Evolutionary conservation across 2,888 invertebrate species (phyloP).

Genomic region (Yponomeuta malinellus): DNA sequence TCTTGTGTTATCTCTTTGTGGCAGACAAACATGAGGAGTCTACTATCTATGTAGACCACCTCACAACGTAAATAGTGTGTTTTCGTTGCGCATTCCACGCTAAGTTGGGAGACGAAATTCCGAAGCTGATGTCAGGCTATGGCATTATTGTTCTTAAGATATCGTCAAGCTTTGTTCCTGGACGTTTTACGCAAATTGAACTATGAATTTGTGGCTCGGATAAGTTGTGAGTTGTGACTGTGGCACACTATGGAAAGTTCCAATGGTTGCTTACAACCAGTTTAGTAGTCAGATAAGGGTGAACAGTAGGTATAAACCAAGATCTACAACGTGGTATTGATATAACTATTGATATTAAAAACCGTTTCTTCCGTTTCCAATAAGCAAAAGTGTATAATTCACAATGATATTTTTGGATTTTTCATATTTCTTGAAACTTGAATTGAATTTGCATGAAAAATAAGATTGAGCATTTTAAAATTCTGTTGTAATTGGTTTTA

Average conservation of each 20-base stretch:
- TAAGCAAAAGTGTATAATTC: too few species aligned
- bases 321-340: too few species aligned
- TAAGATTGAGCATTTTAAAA: too few species aligned
- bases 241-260: not conserved
- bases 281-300: not conserved
- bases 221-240: not conserved
- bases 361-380: too few species aligned
- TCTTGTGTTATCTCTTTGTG: constrained; percentile 42
- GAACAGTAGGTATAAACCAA: too few species aligned
- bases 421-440: too few species aligned
- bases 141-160: constrained; percentile 16
- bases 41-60: constrained; percentile 50
- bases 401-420: too few species aligned
- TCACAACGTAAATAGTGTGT: constrained; percentile 61
- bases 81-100: constrained; percentile 59
- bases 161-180: not conserved
- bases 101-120: constrained; percentile 42
- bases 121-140: constrained; percentile 10
- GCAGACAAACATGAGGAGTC: constrained; percentile 38
- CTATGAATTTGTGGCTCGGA: not conserved
- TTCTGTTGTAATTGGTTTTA: too few species aligned
- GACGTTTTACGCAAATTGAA: not conserved
- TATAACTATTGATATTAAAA: too few species aligned
- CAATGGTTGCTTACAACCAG: not conserved
- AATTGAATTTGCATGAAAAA: too few species aligned